Base-by-base conservation (phyloP, 2,797 vertebrate species). In the Melanotaenia maccullochi region DNA sequence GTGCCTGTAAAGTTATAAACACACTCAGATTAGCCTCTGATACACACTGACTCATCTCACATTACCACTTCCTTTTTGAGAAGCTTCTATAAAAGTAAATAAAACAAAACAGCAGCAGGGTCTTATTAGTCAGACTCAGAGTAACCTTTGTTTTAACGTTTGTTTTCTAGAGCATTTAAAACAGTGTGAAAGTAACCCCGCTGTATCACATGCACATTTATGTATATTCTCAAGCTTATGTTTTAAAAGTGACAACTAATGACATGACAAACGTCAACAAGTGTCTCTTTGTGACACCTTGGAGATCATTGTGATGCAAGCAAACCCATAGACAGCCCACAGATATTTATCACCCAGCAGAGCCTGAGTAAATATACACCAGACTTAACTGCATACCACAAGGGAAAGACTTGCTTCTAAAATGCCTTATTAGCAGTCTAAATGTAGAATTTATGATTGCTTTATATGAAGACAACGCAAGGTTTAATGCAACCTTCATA, bases 321-420 rank as follows among this genome's bases (percentile, higher is more conserved):
- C 59, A 73, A 71, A 58, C 60, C 59, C 40, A 14, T 12, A 24
- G 28, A 75, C 30, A 62, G 33, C 16, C 22, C 40, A 30, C 44
- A 61, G 24, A 44, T 9, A 11, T n/a, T 22, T 35, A 58, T 24
- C 42, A 65, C 75, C 75, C 73, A 75, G 60, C 68, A 75, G 78
- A 75, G 59, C 56, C 25, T 75, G 30, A 36, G 36, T 71, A 75
- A 35, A 35, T 8, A 38, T 9, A 28, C 22, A 57, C 59, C 71
- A 71, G 78, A 73, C 71, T 74, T 60, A 59, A 54, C 60, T 79
- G 78, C 73, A 82, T 71, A 68, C 32, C 65, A 44, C 64, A 51
- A 13, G 42, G 78, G 75, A 75, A 81, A 47, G 12, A 58, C 44
- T 52, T 16, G 3, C 40, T 32, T 40, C 61, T 60, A 32, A 56